Evolutionary conservation across 2,797 vertebrate species (phyloP), one percentile per base, ranked within the genome.

Genomic region (Poeciliopsis infans): DNA sequence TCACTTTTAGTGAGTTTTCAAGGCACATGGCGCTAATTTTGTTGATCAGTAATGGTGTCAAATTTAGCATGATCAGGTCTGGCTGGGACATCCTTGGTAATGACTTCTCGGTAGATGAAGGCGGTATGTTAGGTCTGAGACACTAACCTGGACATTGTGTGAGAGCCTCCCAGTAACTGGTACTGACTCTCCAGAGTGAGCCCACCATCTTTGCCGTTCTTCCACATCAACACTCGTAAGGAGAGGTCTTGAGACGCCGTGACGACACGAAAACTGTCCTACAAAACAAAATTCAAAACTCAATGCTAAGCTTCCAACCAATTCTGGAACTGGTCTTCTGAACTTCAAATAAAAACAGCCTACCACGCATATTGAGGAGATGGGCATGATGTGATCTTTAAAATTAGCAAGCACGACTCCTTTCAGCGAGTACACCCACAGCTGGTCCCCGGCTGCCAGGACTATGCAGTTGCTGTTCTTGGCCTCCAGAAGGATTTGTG

Each of bases 291-390:
- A 15, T 79, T 16, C 74, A 66, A 5, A 39, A 69, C 15, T 61
- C 33, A 25, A 57, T 10, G 45, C 0, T 59, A 7, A 45, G 33
- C 0, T 13, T 6, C 41, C 66, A 39, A n/a, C 39, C 39, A 77
- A 11, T 4, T 16, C 8, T 18, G 7, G 2, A 11, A 20, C 36
- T 5, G 25, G 72, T 66, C 51, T 15, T 72, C 57, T 46, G 25
- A 66, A 73, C 64, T 31, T 12, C 5, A 66, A 20, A 72, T 47
- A 71, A 15, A 84, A 78, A 31, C 31, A 64, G 20, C 93, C 90
- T 91, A 97, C 97, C 97, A 97, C 96, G 90, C 94, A 95, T 78
- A 96, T 45, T n/a, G 96, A 95, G 0, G 93, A 83, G 77, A 96
- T 96, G 25, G 95, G 92, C 86, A 88, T 81, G 8, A 79, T 92